A percentile compares a stretch with the other conserved stretches of the same genome.
These are phyloP conservation scores for Adrianichthys oophorus DNA, from an alignment of 2,797 vertebrate genomes.

Conservation along the genomic window DNA sequence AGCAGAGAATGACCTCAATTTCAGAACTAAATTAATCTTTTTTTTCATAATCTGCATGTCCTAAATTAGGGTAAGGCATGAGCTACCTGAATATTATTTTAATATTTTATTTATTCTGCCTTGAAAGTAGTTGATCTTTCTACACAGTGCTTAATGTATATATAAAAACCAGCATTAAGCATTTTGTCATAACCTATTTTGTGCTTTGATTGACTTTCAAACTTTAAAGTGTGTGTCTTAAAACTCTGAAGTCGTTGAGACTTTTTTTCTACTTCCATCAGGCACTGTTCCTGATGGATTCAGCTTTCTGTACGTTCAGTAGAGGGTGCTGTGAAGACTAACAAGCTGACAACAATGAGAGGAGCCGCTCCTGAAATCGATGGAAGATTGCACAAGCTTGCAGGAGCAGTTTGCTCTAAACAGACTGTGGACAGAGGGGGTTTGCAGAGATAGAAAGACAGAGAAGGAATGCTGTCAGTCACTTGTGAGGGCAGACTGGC, in stretches of 20 bases:
- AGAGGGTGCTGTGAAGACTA: constrained; percentile 47
- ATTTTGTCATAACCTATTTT: background rate
- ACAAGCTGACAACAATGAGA: constrained; percentile 55
- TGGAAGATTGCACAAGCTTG: constrained; percentile 69
- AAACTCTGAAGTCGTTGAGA: constrained; percentile 31
- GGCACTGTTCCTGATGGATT: constrained; percentile 47
- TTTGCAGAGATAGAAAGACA: constrained; percentile 37
- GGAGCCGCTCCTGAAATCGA: constrained; percentile 59
- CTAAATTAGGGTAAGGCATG: too few relatives aligned
- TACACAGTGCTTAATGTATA: background rate
- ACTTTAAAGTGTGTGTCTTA: constrained; percentile 17
- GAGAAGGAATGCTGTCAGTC: constrained; percentile 67
- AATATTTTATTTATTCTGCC: too few relatives aligned
- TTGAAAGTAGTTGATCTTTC: too few relatives aligned
- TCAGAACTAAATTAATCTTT: too few relatives aligned
- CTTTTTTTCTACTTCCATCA: constrained; percentile 29
- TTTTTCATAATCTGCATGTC: too few relatives aligned
- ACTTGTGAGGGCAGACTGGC: constrained; percentile 67
- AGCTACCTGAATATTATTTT: too few relatives aligned
- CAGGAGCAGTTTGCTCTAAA: constrained; percentile 64
- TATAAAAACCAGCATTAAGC: background rate
- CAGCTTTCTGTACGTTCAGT: constrained; percentile 34
- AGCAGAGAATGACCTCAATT: too few relatives aligned
- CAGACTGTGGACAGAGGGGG: constrained; percentile 50
- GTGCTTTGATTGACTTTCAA: constrained; percentile 2